phyloP scores from a whole-genome alignment of 53 echinoderm and acorn worm genomes.

The Apostichopus leukothele region DNA sequence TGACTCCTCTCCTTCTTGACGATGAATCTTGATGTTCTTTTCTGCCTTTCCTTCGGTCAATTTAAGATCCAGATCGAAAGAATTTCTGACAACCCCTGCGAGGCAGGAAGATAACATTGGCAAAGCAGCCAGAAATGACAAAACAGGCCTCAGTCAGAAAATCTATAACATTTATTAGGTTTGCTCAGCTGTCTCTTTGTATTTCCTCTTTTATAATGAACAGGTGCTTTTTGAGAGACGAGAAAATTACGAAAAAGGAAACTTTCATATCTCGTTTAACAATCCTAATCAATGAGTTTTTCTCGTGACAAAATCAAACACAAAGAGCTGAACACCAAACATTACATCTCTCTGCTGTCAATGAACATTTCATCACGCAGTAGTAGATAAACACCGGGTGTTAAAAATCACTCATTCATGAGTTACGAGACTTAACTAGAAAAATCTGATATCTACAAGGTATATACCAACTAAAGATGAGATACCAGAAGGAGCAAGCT shows the following conservation, averaged over 20 bases:
- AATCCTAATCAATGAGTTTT: conserved; percentile 25
- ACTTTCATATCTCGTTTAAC: conserved; percentile 23
- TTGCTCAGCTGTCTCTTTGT: conserved; percentile 35
- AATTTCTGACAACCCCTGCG: conserved; percentile 37
- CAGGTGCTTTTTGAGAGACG: conserved; percentile 32
- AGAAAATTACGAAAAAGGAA: conserved; percentile 13
- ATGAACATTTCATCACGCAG: conserved; percentile 10
- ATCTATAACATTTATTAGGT: conserved; percentile 46
- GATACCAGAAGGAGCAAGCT: no score
- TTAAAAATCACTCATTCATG: no score
- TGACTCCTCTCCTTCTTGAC: conserved; percentile 14
- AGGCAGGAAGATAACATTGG: conserved; percentile 33
- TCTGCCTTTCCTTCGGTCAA: conserved; percentile 25
- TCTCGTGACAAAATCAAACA: neutral
- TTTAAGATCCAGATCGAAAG: conserved; percentile 39
- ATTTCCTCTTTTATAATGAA: conserved; percentile 29
- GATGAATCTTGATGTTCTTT: neutral
- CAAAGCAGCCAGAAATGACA: conserved; percentile 42
- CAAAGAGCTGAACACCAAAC: neutral
- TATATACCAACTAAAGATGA: no score
- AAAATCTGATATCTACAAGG: no score
- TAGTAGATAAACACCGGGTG: neutral
- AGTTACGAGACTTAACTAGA: no score
- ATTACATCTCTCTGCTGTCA: conserved; percentile 15
- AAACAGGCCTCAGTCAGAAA: conserved; percentile 36